These are phyloP conservation scores for Agriopis aurantiaria DNA, from an alignment of 2,888 invertebrate genomes.

Conservation along the genomic window DNA sequence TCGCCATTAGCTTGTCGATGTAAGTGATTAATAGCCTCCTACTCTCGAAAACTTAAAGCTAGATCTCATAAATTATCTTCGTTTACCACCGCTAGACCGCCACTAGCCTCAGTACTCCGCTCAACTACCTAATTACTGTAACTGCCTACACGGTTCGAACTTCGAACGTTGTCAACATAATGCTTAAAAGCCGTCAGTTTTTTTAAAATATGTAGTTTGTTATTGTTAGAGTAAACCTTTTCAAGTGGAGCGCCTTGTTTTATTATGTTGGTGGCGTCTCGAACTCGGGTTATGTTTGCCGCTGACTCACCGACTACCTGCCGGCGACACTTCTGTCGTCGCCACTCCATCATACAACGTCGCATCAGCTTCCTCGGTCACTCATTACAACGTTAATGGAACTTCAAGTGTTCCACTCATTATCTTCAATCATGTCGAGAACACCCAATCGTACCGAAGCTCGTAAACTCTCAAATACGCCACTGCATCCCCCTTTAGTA, in stretches of 20 bases:
- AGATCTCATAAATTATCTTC: constrained; percentile 63
- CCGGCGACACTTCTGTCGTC: constrained; percentile 71
- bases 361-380: constrained; percentile 71
- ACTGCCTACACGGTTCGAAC: constrained; percentile 50
- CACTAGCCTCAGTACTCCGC: constrained; percentile 56
- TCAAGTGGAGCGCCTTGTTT: constrained; percentile 27
- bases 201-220: constrained; percentile 41
- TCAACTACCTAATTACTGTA: constrained; percentile 55
- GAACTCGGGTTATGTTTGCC: constrained; percentile 55
- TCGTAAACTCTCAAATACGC: constrained; percentile 57
- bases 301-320: constrained; percentile 80
- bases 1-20: constrained; percentile 68
- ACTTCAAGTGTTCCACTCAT: constrained; percentile 66
- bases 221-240: constrained; percentile 30
- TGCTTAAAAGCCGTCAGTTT: constrained; percentile 33
- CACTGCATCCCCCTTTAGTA: constrained; percentile 50
- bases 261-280: constrained; percentile 54
- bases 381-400: constrained; percentile 78
- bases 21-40: constrained; percentile 70
- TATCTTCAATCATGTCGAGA: constrained; percentile 67
- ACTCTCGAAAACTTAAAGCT: constrained; percentile 62
- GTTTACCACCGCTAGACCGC: constrained; percentile 54
- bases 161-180: constrained; percentile 43
- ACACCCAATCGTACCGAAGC: constrained; percentile 55
- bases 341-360: constrained; percentile 72